phyloP scores from a whole-genome alignment of 2,113 vertebrate genomes.

The Nibea coibor region DNA sequence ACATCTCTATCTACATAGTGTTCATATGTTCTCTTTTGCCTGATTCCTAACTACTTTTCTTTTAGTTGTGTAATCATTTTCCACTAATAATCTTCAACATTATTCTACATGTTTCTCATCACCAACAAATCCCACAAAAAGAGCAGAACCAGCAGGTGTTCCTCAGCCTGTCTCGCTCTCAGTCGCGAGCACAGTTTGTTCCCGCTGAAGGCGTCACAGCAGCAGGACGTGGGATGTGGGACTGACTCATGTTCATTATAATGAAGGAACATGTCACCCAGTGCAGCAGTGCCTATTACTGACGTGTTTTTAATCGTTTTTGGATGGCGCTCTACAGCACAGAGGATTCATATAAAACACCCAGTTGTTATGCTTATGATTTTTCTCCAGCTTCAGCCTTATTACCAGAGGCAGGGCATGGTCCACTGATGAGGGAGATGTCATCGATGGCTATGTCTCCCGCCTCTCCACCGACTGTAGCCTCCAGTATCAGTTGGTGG shows the following conservation, averaged over 20 bases:
- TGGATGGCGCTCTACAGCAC: background rate
- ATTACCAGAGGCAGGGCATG: constrained; percentile 78
- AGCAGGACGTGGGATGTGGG: too few relatives aligned
- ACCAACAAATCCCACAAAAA: too few relatives aligned
- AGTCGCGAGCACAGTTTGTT: too few relatives aligned
- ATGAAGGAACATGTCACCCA: background rate
- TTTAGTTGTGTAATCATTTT: too few relatives aligned
- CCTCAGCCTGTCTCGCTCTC: too few relatives aligned
- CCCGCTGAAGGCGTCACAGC: too few relatives aligned
- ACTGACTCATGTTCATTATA: background rate
- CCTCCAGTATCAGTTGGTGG: constrained; percentile 81
- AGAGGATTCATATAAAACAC: background rate
- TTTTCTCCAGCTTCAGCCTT: background rate
- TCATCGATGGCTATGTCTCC: constrained; percentile 84
- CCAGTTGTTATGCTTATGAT: background rate
- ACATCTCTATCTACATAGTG: too few relatives aligned
- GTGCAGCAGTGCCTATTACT: background rate
- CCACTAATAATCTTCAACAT: too few relatives aligned
- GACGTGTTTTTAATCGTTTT: background rate
- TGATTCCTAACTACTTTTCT: too few relatives aligned
- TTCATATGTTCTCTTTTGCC: too few relatives aligned
- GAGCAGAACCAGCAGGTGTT: too few relatives aligned
- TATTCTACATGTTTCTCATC: too few relatives aligned
- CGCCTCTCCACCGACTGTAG: constrained; percentile 77
- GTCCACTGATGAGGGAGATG: constrained; percentile 67